phyloP scores from a whole-genome alignment of 92 coral and sea anemone species.

The Parazoanthus swiftii region DNA sequence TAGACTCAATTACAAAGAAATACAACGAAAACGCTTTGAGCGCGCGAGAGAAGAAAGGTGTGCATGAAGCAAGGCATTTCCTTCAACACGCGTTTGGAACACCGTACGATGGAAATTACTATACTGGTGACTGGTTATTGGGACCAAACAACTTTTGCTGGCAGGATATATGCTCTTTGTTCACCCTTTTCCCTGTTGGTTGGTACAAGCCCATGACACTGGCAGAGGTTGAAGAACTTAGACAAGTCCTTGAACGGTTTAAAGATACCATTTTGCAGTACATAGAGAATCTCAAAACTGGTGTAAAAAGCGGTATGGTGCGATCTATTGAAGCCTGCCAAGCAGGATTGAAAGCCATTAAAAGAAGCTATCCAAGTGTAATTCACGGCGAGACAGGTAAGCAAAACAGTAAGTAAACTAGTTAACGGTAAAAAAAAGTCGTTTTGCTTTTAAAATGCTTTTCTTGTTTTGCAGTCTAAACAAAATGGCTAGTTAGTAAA shows the following conservation, averaged over 20 bases:
- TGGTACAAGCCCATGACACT: conserved; percentile 50
- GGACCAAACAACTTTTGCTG: conserved; percentile 85
- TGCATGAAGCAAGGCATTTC: conserved; percentile 63
- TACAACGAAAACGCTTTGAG: conserved; percentile 48
- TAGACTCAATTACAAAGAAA: conserved; percentile 48
- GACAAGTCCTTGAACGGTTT: conserved; percentile 48
- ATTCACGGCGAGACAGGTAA: conserved; percentile 57
- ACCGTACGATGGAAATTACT: conserved; percentile 78
- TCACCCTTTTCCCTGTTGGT: neutral
- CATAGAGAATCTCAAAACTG: conserved; percentile 76
- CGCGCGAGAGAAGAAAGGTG: conserved; percentile 57
- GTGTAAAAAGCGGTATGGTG: conserved; percentile 88
- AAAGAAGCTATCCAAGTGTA: conserved; percentile 48
- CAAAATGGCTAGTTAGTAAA: neutral
- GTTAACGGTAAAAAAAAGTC: neutral
- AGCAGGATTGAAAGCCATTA: conserved; percentile 70
- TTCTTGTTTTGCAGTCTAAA: neutral
- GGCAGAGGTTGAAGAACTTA: conserved; percentile 47
- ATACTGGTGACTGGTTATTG: conserved; percentile 88
- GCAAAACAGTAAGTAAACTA: neutral
- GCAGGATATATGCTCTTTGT: conserved; percentile 69
- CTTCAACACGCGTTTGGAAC: conserved; percentile 60
- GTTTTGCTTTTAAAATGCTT: neutral
- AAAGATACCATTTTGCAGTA: conserved; percentile 65
- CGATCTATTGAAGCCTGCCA: conserved; percentile 76